Base-by-base conservation (phyloP, 2,797 vertebrate species). In the Chelon auratus region DNA sequence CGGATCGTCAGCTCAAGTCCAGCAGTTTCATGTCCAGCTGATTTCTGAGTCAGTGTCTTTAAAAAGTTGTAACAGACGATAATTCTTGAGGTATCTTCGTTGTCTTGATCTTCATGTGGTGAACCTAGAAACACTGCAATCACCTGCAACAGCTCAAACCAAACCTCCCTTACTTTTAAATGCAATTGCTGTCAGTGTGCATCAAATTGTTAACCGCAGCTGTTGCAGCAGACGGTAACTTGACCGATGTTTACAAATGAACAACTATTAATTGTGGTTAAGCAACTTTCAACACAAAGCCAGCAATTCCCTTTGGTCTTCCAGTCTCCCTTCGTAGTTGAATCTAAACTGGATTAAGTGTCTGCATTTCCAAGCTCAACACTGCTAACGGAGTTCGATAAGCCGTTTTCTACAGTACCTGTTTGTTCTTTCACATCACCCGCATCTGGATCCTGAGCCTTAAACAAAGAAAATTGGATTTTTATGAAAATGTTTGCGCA, bases 271-370 rank as follows among this genome's bases (percentile, higher is more conserved):
- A 77, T 33, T 14, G 13, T 59, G 80, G 86, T 82, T 85, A 84
- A 88, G 42, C 66, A 82, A 72, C 66, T 83, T 77, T 78, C 69
- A 82, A 75, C 92, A 95, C 95, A 96, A 92, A 93, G 94, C 84
- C 97, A 97, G 96, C 95, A 97, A 97, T 94, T 94, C 76, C 93
- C 91, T 93, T 94, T 91, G 95, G 94, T 93, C 95, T 98, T 98
- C 97, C 97, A 98, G 97, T 98, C 97, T 98, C 97, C 96, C 95
- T 66, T 91, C 87, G 75, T 91, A 87, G 83, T 91, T 82, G 83
- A 89, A 89, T 76, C 87, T 89, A 80, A 43, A 84, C 70, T 17
- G n/a, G 30, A 33, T 33, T 78, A 88, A 84, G 87, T 83, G 83
- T 88, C 85, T 89, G 82, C 84, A 87, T 86, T 89, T 91, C 87